phyloP scores from a whole-genome alignment of 1,140 invertebrate genomes.

The Philotrypesis tridentata region DNA sequence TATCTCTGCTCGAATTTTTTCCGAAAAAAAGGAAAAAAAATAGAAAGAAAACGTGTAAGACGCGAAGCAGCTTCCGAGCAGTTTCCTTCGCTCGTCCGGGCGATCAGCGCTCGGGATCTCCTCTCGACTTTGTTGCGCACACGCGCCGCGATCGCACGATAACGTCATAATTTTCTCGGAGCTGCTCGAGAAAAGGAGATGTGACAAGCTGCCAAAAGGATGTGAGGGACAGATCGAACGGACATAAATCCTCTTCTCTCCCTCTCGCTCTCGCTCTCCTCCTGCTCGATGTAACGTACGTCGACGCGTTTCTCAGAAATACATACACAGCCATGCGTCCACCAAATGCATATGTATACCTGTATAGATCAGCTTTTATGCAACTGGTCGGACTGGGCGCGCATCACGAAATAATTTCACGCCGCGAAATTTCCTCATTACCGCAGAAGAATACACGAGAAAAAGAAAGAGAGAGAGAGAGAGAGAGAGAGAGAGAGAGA shows the following conservation, averaged over 20 bases:
- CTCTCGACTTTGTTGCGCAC: too few relatives aligned
- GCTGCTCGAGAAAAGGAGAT: background rate
- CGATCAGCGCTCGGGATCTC: background rate
- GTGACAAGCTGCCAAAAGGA: background rate
- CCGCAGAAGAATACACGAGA: background rate
- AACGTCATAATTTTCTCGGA: constrained; percentile 27
- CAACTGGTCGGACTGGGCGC: too few relatives aligned
- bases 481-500: too few relatives aligned
- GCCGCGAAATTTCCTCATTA: background rate
- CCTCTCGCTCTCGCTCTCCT: too few relatives aligned
- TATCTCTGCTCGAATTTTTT: constrained; percentile 24
- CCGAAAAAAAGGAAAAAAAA: background rate
- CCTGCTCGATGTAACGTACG: too few relatives aligned
- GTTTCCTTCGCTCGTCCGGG: background rate
- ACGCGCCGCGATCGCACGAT: constrained; percentile 23
- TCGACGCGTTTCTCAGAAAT: too few relatives aligned
- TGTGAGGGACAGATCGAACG: constrained; percentile 2
- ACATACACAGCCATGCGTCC: too few relatives aligned
- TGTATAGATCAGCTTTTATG: too few relatives aligned
- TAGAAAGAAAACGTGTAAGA: background rate
- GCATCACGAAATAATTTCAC: background rate
- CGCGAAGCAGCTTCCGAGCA: background rate
- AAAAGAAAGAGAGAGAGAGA: too few relatives aligned
- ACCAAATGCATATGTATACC: too few relatives aligned
- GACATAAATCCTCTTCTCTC: constrained; percentile 10